Evolutionary conservation across 2,797 vertebrate genomes (phyloP), one percentile per base, ranked within the genome.

Genomic region (Pantherophis alleghaniensis): DNA sequence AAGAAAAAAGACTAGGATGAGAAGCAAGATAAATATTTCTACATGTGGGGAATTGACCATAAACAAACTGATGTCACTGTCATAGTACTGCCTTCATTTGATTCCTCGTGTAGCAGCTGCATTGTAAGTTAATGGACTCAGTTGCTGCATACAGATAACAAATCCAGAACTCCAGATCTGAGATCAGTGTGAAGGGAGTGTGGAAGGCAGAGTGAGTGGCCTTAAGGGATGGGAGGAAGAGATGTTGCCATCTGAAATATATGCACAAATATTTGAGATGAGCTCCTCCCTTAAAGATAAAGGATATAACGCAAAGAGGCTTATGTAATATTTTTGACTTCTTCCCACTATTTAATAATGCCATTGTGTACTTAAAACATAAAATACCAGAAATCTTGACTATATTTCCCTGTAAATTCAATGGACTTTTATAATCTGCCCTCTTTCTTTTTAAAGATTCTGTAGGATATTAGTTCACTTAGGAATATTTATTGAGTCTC

Each of bases 381-480:
- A 61, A 18, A 88, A n/a, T 32, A 66, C 0, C 0, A 83, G 57
- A 2, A 61, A 57, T 92, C 0, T 0, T 87, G 20, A 88, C 0
- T 0, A 18, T n/a, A 24, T 63, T 12, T 0, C 90, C 5, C 20
- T 5, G n/a, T 24, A 90, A 2, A 0, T 69, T 83, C 0, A 79
- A 83, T 88, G 56, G 87, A 86, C 14, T 14, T 88, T 53, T 91
- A 61, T 14, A 61, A 59, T 74, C 51, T 53, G 7, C 56, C 56
- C 32, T 3, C 47, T 20, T 20, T 7, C 32, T 37, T 42, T 79
- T 79, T 42, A 42, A 5, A 32, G 26, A 14, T 93, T 90, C 3
- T 42, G 90, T 10, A 9, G 32, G 5, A 12, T 20, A 90, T 91
- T 95, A 91, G n/a, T 51, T 79, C 57, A 83, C 86, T 95, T 93